Evolutionary conservation across 2,888 invertebrate genomes (phyloP).

Genomic region (Endomychus coccineus): DNA sequence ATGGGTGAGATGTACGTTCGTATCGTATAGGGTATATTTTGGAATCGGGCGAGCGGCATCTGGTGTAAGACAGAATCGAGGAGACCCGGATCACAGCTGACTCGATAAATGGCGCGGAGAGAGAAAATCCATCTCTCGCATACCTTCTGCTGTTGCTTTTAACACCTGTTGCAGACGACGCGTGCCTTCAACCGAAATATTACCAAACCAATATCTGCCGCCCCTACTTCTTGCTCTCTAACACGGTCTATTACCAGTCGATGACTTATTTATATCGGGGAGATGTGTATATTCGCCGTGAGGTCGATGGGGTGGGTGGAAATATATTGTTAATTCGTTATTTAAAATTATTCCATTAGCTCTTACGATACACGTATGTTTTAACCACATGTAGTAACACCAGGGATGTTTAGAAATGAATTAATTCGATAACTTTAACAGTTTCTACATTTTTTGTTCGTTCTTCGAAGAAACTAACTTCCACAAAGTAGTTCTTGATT

Average conservation of each 20-base stretch:
- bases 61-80: constrained; percentile 24
- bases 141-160: constrained; percentile 37
- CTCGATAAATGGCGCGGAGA: constrained; percentile 23
- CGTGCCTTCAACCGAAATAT: constrained; percentile 24
- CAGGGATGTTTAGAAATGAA: too few relatives aligned
- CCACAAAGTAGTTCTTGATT: too few relatives aligned
- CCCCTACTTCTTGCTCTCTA: constrained; percentile 1
- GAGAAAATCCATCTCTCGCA: constrained; percentile 23
- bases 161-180: constrained; percentile 37
- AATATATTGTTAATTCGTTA: too few relatives aligned
- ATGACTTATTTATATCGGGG: constrained; percentile 6
- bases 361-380: too few relatives aligned
- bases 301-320: neutral
- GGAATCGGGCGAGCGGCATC: constrained; percentile 26
- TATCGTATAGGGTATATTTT: too few relatives aligned
- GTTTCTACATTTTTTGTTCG: too few relatives aligned
- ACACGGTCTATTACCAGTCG: constrained; percentile 1
- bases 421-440: too few relatives aligned
- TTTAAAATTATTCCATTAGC: too few relatives aligned
- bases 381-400: too few relatives aligned
- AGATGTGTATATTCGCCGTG: too few relatives aligned
- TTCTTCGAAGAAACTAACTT: too few relatives aligned
- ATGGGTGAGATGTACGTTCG: too few relatives aligned
- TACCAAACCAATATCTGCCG: neutral
- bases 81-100: constrained; percentile 34